Percentiles rank a stretch among this genome's conserved stretches.
phyloP scores from a whole-genome alignment of 2,888 invertebrate species.

The Zhuqinia jingwanae region DNA sequence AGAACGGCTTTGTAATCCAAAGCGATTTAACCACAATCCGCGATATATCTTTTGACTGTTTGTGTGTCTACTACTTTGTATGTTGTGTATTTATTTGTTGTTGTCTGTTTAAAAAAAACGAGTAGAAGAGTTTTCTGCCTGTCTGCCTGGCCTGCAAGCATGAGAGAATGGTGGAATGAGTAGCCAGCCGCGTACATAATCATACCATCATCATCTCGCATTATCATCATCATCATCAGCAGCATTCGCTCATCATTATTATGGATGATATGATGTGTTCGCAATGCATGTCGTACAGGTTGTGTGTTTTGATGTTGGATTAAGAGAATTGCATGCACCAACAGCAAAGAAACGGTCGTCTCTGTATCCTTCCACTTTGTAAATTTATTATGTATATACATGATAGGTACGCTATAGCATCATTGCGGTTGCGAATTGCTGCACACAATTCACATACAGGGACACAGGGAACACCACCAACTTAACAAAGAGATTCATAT shows the following conservation, averaged over 20 bases:
- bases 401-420: too few species aligned
- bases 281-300: background rate
- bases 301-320: too few species aligned
- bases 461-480: too few species aligned
- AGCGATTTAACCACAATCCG: constrained; percentile 47
- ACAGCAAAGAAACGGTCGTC: too few species aligned
- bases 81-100: background rate
- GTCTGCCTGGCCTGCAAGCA: background rate
- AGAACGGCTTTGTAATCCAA: constrained; percentile 65
- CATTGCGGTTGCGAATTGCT: too few species aligned
- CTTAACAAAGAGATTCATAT: too few species aligned
- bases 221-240: background rate
- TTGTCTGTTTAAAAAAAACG: background rate
- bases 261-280: constrained; percentile 2
- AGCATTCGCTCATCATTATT: too few species aligned
- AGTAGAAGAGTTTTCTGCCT: too few species aligned
- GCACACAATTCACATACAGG: too few species aligned
- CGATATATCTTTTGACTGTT: constrained; percentile 21
- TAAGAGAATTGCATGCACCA: too few species aligned
- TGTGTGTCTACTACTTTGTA: background rate
- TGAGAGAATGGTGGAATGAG: background rate
- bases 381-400: too few species aligned
- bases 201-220: background rate
- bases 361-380: too few species aligned
- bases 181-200: background rate